Evolutionary conservation across 2,888 invertebrate species (phyloP), one percentile per base, ranked within the genome.

Genomic region (Gryllus longicercus): DNA sequence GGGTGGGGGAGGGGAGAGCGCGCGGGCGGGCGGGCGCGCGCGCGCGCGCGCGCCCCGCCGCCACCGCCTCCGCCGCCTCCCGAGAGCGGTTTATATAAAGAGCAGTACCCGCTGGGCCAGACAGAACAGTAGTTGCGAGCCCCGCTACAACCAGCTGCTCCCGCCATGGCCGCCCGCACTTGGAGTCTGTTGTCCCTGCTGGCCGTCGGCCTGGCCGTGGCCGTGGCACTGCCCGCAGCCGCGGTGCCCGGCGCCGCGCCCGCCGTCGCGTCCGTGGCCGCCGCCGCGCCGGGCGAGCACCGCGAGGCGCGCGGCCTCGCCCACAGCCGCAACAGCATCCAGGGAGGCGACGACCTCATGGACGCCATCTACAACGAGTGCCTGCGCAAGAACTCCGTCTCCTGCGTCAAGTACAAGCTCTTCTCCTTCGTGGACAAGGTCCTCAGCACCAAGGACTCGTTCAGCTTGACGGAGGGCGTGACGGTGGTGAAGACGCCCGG

Each of bases 371-470:
- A 93, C 87, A 90, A 90, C 84, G 95, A 95, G 85, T 95, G 95
- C 86, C 88, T 94, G 83, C 91, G 92, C 85, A 95, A n/a, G 87
- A 95, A 95, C 86, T 94, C 95, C 50, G 92, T 94, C n/a, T 92
- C 93, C 87, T 95, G 95, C 87, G 91, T 95, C 85, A 95, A 95
- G 87, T 94, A 94, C 89, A 95, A 95, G 86, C 91, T 95, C 86
- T 94, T 95, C 89, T 92, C 94, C 38, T 95, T 93, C 87, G 94
- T 95, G 84, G n/a, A 95, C 89, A 95, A n/a, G 87, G 93, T 94
- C 89, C 89, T 95, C 81, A 92, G 93, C 78, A 93, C 93, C 84
- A 94, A 94, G 86, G 95, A 95, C 85, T 92, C 92, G 82, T 94
- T 95, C 85, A 91, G 93, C 12, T 87, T 95, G 76, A 92, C 94